These are phyloP conservation scores for Dendroctonus ponderosae DNA, from an alignment of 1,140 invertebrate genomes.

Conservation along the genomic window DNA sequence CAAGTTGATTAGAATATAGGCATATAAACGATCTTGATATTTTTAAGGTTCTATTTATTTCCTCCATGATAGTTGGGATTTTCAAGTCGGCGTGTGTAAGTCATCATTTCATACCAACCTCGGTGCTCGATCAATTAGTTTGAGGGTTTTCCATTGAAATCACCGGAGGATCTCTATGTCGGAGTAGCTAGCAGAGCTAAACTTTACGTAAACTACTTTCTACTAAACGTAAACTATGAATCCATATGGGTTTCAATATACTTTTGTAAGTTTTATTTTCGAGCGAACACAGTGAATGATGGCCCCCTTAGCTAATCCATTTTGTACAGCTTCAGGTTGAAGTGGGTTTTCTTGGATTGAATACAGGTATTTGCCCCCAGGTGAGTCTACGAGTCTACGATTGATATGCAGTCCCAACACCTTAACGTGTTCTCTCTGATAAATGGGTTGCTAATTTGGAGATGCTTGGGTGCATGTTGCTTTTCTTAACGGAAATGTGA, in stretches of 20 bases:
- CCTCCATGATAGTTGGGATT: not conserved
- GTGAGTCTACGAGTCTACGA: not conserved
- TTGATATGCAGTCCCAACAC: not conserved
- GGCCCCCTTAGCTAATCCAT: not conserved
- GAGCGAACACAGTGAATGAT: not conserved
- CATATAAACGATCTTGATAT: no score
- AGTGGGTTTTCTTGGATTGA: not conserved
- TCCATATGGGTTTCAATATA: constrained; percentile 1
- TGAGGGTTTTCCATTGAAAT: not conserved
- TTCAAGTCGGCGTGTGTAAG: not conserved
- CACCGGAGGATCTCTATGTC: not conserved
- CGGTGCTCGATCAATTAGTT: not conserved
- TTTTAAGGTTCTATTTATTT: no score
- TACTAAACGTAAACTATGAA: no score
- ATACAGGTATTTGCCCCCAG: not conserved
- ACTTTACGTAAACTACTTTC: no score
- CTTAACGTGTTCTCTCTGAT: not conserved
- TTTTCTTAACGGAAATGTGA: not conserved
- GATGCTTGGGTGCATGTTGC: not conserved
- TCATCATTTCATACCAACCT: not conserved
- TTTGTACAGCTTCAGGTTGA: not conserved
- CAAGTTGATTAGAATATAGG: no score
- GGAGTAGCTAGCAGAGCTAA: not conserved
- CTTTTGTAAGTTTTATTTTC: not conserved
- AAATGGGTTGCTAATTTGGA: not conserved